These are phyloP conservation scores for Lepus americanus DNA, from an alignment of 2,113 vertebrate species.

Conservation along the genomic window DNA sequence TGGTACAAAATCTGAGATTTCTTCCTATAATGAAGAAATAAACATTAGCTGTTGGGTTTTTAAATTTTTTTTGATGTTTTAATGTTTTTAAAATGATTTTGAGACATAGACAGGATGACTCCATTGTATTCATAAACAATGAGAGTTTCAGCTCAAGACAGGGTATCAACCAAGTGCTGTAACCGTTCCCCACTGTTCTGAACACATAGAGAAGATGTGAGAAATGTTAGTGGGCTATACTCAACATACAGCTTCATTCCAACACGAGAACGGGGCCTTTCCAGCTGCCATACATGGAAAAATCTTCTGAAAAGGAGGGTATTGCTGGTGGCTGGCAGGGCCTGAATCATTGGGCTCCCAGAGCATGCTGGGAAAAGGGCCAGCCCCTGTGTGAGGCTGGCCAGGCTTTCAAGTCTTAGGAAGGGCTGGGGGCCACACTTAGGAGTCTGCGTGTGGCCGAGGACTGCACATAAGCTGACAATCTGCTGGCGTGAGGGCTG, in stretches of 20 bases:
- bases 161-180: too few species aligned
- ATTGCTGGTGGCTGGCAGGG: neutral
- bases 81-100: neutral
- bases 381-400: neutral
- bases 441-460: neutral
- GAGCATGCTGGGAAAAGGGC: too few species aligned
- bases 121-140: neutral
- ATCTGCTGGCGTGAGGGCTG: neutral
- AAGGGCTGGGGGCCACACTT: neutral
- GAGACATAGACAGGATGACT: neutral
- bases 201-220: fast-evolving
- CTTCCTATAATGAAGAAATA: neutral
- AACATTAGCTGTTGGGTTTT: neutral
- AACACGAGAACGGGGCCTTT: neutral
- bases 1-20: too few species aligned
- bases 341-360: neutral
- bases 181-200: neutral
- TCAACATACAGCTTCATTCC: fast-evolving
- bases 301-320: neutral
- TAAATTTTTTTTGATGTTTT: too few species aligned
- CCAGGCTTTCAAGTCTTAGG: neutral
- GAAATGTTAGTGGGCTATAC: too few species aligned
- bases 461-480: neutral
- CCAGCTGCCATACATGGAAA: neutral
- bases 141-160: neutral